phyloP scores from a whole-genome alignment of 2,113 vertebrate species.

The Nerophis ophidion region DNA sequence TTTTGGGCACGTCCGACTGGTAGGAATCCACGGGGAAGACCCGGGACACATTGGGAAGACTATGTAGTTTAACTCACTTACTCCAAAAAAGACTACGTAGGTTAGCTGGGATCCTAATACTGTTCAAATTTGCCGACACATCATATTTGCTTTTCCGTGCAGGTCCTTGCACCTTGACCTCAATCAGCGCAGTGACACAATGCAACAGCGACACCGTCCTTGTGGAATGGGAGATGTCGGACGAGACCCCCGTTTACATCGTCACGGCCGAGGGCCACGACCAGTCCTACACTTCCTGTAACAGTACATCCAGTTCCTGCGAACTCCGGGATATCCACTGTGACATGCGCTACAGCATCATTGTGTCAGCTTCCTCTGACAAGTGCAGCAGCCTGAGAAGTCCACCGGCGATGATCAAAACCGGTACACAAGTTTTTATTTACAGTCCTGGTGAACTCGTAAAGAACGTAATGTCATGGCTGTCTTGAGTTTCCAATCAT shows the following conservation, averaged over 20 bases:
- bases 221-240: conserved; percentile 58
- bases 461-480: too few relatives aligned
- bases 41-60: too few relatives aligned
- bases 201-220: conserved; percentile 60
- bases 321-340: conserved; percentile 48
- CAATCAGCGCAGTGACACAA: conserved; percentile 37
- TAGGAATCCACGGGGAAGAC: too few relatives aligned
- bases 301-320: conserved; percentile 60
- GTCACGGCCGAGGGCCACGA: conserved; percentile 67
- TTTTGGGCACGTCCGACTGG: too few relatives aligned
- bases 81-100: too few relatives aligned
- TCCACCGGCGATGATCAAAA: conserved; percentile 54
- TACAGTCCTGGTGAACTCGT: too few relatives aligned
- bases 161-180: conserved; percentile 69
- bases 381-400: conserved; percentile 73
- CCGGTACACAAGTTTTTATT: conserved; percentile 50
- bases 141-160: neutral
- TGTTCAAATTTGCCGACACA: neutral
- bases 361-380: conserved; percentile 65
- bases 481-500: too few relatives aligned
- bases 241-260: conserved; percentile 46
- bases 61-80: too few relatives aligned
- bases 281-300: conserved; percentile 52
- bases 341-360: conserved; percentile 64
- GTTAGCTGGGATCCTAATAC: neutral